Evolutionary conservation across 2,888 invertebrate genomes (phyloP), one percentile per base, ranked within the genome.

Genomic region (Tigriopus californicus): DNA sequence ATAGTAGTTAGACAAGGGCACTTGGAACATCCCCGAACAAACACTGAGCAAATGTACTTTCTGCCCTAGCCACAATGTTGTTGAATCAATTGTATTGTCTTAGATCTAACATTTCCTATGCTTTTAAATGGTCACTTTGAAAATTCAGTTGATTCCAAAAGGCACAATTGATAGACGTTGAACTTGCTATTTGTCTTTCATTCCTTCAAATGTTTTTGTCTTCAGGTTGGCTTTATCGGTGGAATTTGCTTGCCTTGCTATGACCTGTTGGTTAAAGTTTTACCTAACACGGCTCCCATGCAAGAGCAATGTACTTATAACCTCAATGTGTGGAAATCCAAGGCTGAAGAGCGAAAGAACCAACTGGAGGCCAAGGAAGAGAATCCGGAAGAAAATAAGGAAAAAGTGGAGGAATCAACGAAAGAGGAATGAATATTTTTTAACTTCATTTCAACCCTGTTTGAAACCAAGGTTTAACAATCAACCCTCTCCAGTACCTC

Each of bases 201-300:
- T 33, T 42, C 20, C 15, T 3, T 8, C n/a, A 20, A 56, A 24
- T 53, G 46, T 51, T 41, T 53, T 55, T 56, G 58, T 46, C 62
- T 63, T 41, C 69, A 81, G 80, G 84, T 86, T 53, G 85, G 84
- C 0, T 88, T 88, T 68, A 71, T 88, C 60, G 80, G 76, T 62
- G 82, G 82, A 54, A 86, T 88, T 62, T 87, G 87, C 69, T 72
- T 85, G 47, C 85, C 87, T 0, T 87, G 87, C 70, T 88, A 87
- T 68, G 76, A 76, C 18, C 72, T 85, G 55, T 72, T 88, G 52
- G 70, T 76, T 55, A 72, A 74, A 61, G 73, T 88, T 22, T 73
- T 88, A 52, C 86, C 87, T 0, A 76, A 77, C 64, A 82, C 85
- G 0, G 74, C 77, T 65, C 80, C 81, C 0, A 75, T 88, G 72